These are phyloP conservation scores for Ancistrus triradiatus DNA, from an alignment of 2,113 vertebrate species.

Conservation along the genomic window DNA sequence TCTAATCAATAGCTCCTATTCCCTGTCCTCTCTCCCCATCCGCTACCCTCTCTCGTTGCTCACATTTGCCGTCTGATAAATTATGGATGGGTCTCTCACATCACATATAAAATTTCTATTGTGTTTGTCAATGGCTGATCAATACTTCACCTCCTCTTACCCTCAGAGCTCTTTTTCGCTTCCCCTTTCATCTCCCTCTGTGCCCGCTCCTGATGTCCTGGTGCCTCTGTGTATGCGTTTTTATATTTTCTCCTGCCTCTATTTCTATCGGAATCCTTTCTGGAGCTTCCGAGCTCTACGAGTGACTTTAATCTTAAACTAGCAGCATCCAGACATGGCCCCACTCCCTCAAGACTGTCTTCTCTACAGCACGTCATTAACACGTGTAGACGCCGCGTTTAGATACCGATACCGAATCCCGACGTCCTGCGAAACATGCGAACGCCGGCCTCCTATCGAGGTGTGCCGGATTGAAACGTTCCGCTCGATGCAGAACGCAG, in stretches of 20 bases:
- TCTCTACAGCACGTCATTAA: conserved; percentile 52
- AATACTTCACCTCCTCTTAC: conserved; percentile 79
- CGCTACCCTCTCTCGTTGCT: conserved; percentile 67
- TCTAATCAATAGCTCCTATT: conserved; percentile 85
- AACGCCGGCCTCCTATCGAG: conserved; percentile 43
- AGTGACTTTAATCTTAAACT: conserved; percentile 59
- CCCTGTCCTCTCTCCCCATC: conserved; percentile 69
- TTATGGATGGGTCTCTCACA: conserved; percentile 87
- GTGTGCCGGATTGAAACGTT: conserved; percentile 45
- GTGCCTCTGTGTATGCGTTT: no score
- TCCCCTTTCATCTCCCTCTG: conserved; percentile 33
- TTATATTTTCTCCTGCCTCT: conserved; percentile 53
- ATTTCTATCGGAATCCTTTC: conserved; percentile 55
- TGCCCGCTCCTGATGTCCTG: no score
- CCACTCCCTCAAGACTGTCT: conserved; percentile 16
- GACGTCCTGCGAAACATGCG: conserved; percentile 48
- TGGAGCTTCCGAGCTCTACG: conserved; percentile 50
- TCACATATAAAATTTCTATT: conserved; percentile 90
- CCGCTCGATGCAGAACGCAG: conserved; percentile 28
- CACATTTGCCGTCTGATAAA: conserved; percentile 86
- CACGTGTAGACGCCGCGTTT: conserved; percentile 51
- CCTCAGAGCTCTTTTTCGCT: conserved; percentile 67
- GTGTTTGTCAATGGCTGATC: conserved; percentile 88
- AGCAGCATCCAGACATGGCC: conserved; percentile 31
- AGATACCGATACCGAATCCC: conserved; percentile 35